phyloP scores from a whole-genome alignment of 1,140 invertebrate genomes.

The Calosoma granatense region DNA sequence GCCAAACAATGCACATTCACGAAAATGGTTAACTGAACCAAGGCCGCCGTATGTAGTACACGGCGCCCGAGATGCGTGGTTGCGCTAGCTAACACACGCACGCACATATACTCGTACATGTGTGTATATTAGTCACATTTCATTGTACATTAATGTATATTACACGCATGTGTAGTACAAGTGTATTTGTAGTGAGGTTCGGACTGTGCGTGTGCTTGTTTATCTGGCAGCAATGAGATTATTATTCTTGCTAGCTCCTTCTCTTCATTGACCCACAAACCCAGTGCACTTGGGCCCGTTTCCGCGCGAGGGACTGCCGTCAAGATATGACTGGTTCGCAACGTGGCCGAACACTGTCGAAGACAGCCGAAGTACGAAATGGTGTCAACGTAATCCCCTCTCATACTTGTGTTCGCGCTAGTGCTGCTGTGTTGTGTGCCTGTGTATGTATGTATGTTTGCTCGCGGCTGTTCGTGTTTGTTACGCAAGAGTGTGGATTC shows the following conservation, averaged over 20 bases:
- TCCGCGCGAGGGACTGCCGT: constrained; percentile 8
- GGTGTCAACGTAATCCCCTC: too few relatives aligned
- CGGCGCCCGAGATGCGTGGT: neutral
- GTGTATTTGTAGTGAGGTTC: neutral
- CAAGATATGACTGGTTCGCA: neutral
- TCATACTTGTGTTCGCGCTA: too few relatives aligned
- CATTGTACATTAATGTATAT: too few relatives aligned
- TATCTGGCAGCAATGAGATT: neutral
- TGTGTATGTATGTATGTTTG: too few relatives aligned
- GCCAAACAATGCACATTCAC: neutral
- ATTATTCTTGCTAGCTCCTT: neutral
- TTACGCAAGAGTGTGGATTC: constrained; percentile 20
- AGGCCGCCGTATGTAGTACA: neutral
- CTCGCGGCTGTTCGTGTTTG: too few relatives aligned
- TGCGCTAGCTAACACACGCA: too few relatives aligned
- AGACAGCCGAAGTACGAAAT: constrained; percentile 17
- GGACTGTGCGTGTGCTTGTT: neutral
- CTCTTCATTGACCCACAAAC: constrained; percentile 19
- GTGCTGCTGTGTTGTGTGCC: too few relatives aligned
- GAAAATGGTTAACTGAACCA: neutral
- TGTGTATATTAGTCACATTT: too few relatives aligned
- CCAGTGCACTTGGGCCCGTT: constrained; percentile 17
- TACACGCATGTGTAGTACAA: neutral
- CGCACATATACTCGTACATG: neutral
- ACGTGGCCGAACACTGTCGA: neutral